Conservation (phyloP, 2,888 invertebrate species). For the Pantelozetes paolii region DNA sequence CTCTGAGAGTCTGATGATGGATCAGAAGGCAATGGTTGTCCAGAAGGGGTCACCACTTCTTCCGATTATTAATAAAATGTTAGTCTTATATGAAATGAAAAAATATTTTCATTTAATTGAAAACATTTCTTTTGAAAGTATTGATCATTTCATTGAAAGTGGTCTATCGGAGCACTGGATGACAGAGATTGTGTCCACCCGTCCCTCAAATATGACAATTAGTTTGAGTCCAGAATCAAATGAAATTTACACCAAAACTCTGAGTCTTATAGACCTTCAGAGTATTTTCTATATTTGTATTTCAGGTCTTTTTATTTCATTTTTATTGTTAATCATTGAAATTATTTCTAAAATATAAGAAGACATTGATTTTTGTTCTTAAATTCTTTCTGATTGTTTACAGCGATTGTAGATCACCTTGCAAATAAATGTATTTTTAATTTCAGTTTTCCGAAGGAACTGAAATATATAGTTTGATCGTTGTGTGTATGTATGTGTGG, state of each 20-base stretch:
- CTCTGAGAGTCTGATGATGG: background rate
- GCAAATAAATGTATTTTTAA: too few species aligned
- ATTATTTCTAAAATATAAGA: background rate
- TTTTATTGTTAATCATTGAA: background rate
- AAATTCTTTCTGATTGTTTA: too few species aligned
- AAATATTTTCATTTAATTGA: background rate
- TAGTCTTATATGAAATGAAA: background rate
- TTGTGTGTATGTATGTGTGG: too few species aligned
- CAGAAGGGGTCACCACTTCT: constrained; percentile 13
- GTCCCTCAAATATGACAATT: background rate
- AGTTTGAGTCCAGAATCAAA: too few species aligned
- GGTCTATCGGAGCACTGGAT: constrained; percentile 14
- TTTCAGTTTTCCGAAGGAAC: too few species aligned
- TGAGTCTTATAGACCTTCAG: background rate
- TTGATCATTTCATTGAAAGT: background rate
- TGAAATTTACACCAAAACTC: background rate
- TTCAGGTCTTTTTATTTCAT: background rate
- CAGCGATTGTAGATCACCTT: too few species aligned
- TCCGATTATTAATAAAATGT: background rate
- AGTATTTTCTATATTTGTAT: background rate
- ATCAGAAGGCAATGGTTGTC: constrained; percentile 23
- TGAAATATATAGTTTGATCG: too few species aligned
- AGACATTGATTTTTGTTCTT: too few species aligned
- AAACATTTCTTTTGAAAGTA: background rate
- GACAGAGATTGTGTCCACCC: background rate